Conservation (phyloP, 2,113 vertebrate genomes). For the Penelope pileata region DNA sequence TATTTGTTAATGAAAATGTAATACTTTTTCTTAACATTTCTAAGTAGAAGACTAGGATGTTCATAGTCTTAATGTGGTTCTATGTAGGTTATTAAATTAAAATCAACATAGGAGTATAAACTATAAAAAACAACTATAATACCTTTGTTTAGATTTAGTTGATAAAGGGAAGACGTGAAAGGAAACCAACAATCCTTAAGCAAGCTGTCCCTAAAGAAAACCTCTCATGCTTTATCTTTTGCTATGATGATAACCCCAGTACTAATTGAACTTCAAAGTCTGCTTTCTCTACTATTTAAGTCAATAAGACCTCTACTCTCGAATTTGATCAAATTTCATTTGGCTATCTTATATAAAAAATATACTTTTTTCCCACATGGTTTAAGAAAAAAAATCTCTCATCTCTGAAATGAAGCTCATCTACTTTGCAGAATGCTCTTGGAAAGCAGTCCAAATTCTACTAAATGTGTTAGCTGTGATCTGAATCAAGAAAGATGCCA, state of each 20-base stretch:
- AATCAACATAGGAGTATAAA: background rate
- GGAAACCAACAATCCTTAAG: background rate
- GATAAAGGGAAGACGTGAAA: background rate
- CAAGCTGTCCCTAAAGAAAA: background rate
- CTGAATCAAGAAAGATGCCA: conserved; percentile 85
- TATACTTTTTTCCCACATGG: background rate
- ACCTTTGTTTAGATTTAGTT: background rate
- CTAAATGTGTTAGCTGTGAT: conserved; percentile 87
- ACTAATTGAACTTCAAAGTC: background rate
- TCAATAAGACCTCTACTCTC: background rate
- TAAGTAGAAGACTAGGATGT: background rate
- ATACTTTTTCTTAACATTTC: background rate
- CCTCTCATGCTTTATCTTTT: background rate
- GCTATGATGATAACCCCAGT: background rate
- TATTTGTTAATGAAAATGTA: background rate
- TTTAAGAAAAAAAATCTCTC: background rate
- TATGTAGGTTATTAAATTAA: background rate
- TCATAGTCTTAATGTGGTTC: background rate
- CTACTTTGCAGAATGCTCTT: conserved; percentile 80
- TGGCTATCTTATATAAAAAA: background rate
- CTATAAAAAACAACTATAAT: background rate
- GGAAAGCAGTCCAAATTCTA: conserved; percentile 55
- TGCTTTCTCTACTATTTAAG: background rate
- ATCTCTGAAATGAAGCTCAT: conserved; percentile 21
- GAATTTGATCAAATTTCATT: background rate